A percentile compares a stretch with the other conserved stretches of the same genome.
Evolutionary conservation across 2,797 vertebrate genomes (phyloP).

Genomic region (Enteromius thamalakanensis): DNA sequence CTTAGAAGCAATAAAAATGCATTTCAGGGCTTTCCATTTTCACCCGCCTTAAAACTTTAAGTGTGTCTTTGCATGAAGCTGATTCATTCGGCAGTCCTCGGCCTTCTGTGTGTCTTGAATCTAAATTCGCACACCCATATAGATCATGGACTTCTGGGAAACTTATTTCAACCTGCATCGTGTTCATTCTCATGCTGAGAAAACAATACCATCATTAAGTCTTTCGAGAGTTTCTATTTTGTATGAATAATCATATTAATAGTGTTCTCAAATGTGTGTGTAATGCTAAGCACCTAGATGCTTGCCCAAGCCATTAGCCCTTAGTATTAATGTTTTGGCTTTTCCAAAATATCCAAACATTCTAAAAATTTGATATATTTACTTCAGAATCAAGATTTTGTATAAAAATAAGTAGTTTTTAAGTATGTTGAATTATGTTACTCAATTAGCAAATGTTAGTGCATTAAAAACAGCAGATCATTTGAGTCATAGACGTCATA

Average conservation of each 20-base stretch:
- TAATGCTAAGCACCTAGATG: not conserved
- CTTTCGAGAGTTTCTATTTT: not conserved
- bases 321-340: not conserved
- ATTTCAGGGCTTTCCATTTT: slow-evolving; percentile 31
- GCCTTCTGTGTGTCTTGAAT: slow-evolving; percentile 54
- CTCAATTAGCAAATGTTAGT: not conserved
- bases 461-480: not conserved
- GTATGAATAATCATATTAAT: slow-evolving; percentile 16
- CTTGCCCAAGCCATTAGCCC: not conserved
- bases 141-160: not conserved
- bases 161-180: slow-evolving; percentile 28
- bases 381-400: not conserved
- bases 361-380: not conserved
- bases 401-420: not conserved
- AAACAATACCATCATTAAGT: slow-evolving; percentile 5
- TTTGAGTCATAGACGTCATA: not conserved
- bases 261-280: not conserved
- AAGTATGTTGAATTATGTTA: not conserved
- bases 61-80: slow-evolving; percentile 21
- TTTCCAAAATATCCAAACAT: not conserved
- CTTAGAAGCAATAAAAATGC: slow-evolving; percentile 8
- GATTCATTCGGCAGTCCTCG: slow-evolving; percentile 33
- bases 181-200: slow-evolving; percentile 4
- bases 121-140: slow-evolving; percentile 16
- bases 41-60: slow-evolving; percentile 14